Evolutionary conservation across 2,113 vertebrate genomes (phyloP).

Genomic region (Hydrochoerus hydrochaeris): DNA sequence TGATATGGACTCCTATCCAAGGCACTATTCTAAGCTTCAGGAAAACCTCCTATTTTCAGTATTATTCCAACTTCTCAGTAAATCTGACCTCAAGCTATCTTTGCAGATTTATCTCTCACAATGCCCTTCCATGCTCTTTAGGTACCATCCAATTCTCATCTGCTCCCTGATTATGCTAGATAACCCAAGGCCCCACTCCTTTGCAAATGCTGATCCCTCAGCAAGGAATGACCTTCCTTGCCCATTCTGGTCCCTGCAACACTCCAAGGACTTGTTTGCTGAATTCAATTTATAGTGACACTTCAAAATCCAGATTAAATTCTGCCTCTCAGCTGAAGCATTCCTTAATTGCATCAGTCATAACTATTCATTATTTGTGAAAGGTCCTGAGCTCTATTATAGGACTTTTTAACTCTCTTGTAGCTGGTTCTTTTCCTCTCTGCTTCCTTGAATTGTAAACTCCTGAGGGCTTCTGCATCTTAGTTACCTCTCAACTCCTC

Average conservation of each 20-base stretch:
- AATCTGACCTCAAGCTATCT: neutral
- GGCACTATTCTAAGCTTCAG: neutral
- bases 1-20: neutral
- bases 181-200: neutral
- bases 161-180: neutral
- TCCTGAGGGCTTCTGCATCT: slow-evolving; percentile 3
- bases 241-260: neutral
- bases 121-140: neutral
- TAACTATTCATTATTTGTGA: slow-evolving; percentile 43
- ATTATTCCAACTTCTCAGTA: neutral
- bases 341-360: slow-evolving; percentile 29
- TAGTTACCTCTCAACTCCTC: neutral
- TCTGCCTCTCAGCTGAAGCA: neutral
- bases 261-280: neutral
- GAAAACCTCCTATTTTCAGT: neutral
- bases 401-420: slow-evolving; percentile 14
- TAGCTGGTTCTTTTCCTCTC: slow-evolving; percentile 8
- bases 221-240: slow-evolving; percentile 8
- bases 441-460: slow-evolving; percentile 10
- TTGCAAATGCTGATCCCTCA: neutral
- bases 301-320: slow-evolving; percentile 44
- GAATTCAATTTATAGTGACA: slow-evolving; percentile 33
- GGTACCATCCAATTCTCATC: neutral
- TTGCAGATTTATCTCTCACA: slow-evolving; percentile 25
- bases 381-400: neutral